Evolutionary conservation across 2,888 invertebrate genomes (phyloP).

Genomic region (Serripes groenlandicus): DNA sequence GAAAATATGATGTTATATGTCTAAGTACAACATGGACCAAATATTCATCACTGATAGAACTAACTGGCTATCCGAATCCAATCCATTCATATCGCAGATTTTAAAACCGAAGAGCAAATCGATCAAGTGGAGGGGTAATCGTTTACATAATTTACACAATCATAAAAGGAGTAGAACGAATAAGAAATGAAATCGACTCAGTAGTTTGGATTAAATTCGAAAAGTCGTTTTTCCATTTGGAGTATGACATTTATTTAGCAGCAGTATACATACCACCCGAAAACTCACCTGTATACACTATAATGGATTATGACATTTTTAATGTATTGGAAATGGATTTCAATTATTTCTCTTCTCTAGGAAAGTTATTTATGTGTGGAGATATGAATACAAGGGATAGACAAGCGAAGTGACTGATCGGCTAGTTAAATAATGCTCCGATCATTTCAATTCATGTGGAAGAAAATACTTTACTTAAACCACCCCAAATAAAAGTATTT

Average conservation of each 20-base stretch:
- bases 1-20: neutral
- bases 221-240: neutral
- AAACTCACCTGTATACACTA: conserved; percentile 22
- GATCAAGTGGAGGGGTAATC: neutral
- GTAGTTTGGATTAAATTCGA: conserved; percentile 4
- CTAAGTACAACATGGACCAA: too few species aligned
- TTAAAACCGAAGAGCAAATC: neutral
- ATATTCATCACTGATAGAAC: too few species aligned
- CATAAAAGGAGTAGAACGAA: neutral
- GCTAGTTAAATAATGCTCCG: too few species aligned
- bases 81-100: conserved; percentile 1
- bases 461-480: too few species aligned
- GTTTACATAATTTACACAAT: neutral
- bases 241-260: conserved; percentile 6
- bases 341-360: too few species aligned
- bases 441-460: too few species aligned
- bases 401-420: too few species aligned
- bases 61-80: too few species aligned
- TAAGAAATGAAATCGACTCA: neutral
- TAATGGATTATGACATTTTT: too few species aligned
- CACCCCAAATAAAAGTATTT: too few species aligned
- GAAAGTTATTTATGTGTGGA: too few species aligned
- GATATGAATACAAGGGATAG: conserved; percentile 44
- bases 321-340: too few species aligned
- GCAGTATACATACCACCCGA: conserved; percentile 18